phyloP scores from a whole-genome alignment of 1,140 invertebrate species.

The Mylabris phalerata region DNA sequence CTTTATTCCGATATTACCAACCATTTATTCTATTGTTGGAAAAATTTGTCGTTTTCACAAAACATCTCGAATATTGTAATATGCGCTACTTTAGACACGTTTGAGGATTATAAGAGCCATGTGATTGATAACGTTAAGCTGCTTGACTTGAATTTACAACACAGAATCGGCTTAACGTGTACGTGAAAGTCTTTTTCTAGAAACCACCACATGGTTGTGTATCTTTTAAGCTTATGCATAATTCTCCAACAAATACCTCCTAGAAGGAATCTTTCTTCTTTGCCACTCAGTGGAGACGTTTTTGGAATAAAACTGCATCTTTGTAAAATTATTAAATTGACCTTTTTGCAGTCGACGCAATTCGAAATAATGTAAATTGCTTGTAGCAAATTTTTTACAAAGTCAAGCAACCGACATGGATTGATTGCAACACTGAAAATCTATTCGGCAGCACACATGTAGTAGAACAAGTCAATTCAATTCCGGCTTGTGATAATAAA shows the following conservation, averaged over 20 bases:
- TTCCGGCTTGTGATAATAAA: conserved; percentile 1
- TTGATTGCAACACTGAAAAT: conserved; percentile 7
- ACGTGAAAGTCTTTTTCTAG: conserved; percentile 13
- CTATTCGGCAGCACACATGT: conserved; percentile 11
- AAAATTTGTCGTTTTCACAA: too few relatives aligned
- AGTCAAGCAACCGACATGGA: conserved; percentile 7
- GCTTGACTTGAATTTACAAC: conserved; percentile 23
- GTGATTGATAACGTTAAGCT: conserved; percentile 22
- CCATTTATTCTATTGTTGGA: too few relatives aligned
- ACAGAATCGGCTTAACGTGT: conserved; percentile 16
- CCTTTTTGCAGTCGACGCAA: too few relatives aligned
- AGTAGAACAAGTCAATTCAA: conserved; percentile 10
- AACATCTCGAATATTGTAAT: too few relatives aligned
- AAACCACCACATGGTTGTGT: conserved; percentile 1
- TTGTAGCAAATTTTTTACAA: conserved; percentile 15
- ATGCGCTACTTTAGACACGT: not conserved
- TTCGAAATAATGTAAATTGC: conserved; percentile 9
- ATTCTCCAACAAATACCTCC: too few relatives aligned
- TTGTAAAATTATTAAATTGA: too few relatives aligned
- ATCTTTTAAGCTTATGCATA: too few relatives aligned
- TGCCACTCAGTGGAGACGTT: too few relatives aligned
- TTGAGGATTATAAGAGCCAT: conserved; percentile 11
- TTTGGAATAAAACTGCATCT: too few relatives aligned
- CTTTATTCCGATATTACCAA: too few relatives aligned
- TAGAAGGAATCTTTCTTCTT: too few relatives aligned